A percentile compares a stretch with the other conserved stretches of the same genome.
These are phyloP conservation scores for Onychomys torridus DNA, from an alignment of 2,797 vertebrate species.

Conservation along the genomic window DNA sequence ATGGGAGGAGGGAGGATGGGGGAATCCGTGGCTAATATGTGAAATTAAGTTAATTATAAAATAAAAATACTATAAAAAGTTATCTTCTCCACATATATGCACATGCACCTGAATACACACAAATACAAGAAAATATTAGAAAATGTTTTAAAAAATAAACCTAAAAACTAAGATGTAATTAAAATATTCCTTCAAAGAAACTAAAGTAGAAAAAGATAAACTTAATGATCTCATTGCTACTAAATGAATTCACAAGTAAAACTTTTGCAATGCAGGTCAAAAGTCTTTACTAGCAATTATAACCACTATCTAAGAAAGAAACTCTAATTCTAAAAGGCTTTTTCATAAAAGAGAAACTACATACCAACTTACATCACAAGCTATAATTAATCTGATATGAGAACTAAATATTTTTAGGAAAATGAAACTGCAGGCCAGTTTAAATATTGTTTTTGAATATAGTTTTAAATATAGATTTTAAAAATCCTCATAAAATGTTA, in stretches of 20 bases:
- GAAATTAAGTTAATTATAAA: no score
- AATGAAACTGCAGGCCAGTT: background rate
- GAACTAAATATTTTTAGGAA: background rate
- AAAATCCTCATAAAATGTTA: background rate
- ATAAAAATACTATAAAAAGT: no score
- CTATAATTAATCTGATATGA: background rate
- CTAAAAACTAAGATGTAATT: background rate
- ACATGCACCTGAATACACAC: background rate
- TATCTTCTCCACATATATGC: background rate
- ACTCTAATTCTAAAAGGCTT: background rate
- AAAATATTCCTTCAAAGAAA: background rate
- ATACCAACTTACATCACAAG: background rate
- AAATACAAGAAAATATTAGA: background rate
- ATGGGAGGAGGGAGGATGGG: no score
- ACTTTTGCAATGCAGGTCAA: background rate
- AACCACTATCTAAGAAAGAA: background rate
- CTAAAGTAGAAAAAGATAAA: background rate
- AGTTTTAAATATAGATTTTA: background rate
- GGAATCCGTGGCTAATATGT: no score
- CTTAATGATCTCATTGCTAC: background rate
- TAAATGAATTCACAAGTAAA: constrained; percentile 4
- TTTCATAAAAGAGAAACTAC: background rate
- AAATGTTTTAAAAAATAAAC: background rate
- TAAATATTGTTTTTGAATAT: no score
- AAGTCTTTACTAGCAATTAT: background rate